Percentiles rank a stretch among this genome's conserved stretches.
Evolutionary conservation across 2,797 vertebrate genomes (phyloP).

Genomic region (Geotria australis): DNA sequence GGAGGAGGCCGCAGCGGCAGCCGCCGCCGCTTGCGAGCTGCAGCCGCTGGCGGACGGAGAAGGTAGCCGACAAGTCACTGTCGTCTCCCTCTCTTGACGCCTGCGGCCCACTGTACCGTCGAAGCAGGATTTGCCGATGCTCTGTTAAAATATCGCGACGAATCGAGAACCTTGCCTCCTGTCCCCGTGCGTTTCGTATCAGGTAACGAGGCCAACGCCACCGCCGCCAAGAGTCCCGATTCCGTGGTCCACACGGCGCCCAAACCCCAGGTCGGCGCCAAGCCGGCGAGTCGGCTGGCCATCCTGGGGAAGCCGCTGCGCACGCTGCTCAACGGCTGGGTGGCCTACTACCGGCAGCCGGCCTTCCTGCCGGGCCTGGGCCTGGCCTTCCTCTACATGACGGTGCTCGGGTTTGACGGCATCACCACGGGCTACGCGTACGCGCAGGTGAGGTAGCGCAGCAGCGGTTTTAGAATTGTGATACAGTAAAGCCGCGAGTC

Average conservation of each 20-base stretch:
- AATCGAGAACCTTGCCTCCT: too few relatives aligned
- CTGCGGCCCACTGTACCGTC: too few relatives aligned
- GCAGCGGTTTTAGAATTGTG: too few relatives aligned
- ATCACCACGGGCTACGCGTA: slow-evolving; percentile 33
- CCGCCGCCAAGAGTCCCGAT: slow-evolving; percentile 1
- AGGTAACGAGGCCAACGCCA: slow-evolving; percentile 2
- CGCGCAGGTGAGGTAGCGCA: slow-evolving; percentile 9
- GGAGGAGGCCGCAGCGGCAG: too few relatives aligned
- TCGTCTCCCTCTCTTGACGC: too few relatives aligned
- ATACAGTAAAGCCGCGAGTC: too few relatives aligned
- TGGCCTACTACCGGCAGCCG: slow-evolving; percentile 20
- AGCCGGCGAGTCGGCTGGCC: slow-evolving; percentile 12
- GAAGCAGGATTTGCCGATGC: too few relatives aligned
- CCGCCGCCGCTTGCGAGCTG: too few relatives aligned
- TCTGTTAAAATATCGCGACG: too few relatives aligned
- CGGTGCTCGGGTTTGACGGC: slow-evolving; percentile 32
- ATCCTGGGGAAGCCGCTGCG: slow-evolving; percentile 12
- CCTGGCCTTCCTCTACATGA: slow-evolving; percentile 34
- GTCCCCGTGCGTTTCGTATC: not conserved
- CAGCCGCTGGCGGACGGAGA: too few relatives aligned
- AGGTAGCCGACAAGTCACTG: too few relatives aligned
- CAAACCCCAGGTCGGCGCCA: slow-evolving; percentile 5
- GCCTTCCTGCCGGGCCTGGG: slow-evolving; percentile 32
- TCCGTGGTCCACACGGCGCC: not conserved
- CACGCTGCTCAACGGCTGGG: slow-evolving; percentile 23